Evolutionary conservation across 2,113 vertebrate genomes (phyloP), one percentile per base, ranked within the genome.

Genomic region (Fulica atra): DNA sequence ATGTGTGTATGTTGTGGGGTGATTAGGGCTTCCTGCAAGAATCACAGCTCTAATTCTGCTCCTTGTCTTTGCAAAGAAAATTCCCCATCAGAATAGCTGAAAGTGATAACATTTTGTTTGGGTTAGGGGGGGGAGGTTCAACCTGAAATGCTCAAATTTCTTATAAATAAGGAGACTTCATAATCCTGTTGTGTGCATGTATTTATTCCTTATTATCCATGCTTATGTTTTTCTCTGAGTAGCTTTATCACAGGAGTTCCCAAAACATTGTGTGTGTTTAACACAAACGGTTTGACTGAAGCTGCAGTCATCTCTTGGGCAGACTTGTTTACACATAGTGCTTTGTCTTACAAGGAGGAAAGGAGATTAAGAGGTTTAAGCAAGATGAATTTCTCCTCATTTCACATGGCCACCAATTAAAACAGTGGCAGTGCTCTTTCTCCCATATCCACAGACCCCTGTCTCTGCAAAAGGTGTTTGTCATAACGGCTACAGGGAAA

Each of bases 401-500:
- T 90, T 90, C 79, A 73, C 46, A 54, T 3, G 6, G 24, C 40
- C 35, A 48, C 64, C 71, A 53, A 0, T 89, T 69, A 94, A 80
- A 94, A 61, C 54, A 87, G 46, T 64, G 65, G 35, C 48, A 53
- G 1, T 81, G 48, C 38, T 74, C 72, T 63, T 81, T 87, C 35
- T 76, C 60, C 80, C 29, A 5, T 68, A 79, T 36, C 61, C 25
- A 56, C 59, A 84, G 71, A 63, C 64, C 44, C 14, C 54, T 65
- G 66, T 72, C 64, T 80, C 19, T 23, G 10, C 85, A 66, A 48
- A 76, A 56, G 74, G 44, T 84, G 74, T 85, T 92, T 93, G 85
- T 94, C 31, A 24, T 89, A 83, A 88, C 35, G 85, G 48, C 81
- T 74, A 56, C 65, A 71, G 81, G 81, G 91, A 95, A 94, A 61